Evolutionary conservation across 2,888 invertebrate species (phyloP).

Genomic region (Ophion obscuratus): DNA sequence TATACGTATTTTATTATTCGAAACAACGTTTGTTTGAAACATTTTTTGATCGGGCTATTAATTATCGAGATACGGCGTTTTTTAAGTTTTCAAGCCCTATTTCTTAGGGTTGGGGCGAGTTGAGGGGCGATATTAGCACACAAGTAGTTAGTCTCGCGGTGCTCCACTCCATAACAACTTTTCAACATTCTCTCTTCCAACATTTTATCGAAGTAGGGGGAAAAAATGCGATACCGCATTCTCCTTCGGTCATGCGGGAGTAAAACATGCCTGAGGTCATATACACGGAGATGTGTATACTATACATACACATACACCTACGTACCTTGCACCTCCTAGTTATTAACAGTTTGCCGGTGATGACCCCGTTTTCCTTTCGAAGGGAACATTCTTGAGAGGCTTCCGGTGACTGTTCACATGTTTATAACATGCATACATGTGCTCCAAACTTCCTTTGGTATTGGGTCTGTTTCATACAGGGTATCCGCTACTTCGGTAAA

Average conservation of each 20-base stretch:
- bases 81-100: too few relatives aligned
- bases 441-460: constrained; percentile 48
- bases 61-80: too few relatives aligned
- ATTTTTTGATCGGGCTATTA: too few relatives aligned
- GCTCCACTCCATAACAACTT: constrained; percentile 37
- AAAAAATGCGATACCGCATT: constrained; percentile 53
- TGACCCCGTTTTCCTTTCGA: constrained; percentile 60
- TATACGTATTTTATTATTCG: too few relatives aligned
- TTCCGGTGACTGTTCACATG: constrained; percentile 22
- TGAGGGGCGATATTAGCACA: constrained; percentile 28
- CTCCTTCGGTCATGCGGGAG: constrained; percentile 23
- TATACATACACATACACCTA: constrained; percentile 17
- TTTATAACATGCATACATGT: constrained; percentile 14
- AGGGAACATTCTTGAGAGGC: constrained; percentile 62
- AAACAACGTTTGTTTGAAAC: too few relatives aligned
- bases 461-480: constrained; percentile 48
- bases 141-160: not conserved
- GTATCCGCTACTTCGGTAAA: constrained; percentile 55
- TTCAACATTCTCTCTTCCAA: constrained; percentile 37
- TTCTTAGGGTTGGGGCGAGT: too few relatives aligned
- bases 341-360: constrained; percentile 48
- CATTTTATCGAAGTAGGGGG: constrained; percentile 4
- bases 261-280: constrained; percentile 43
- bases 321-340: constrained; percentile 36
- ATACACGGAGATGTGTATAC: not conserved